Percentiles rank a stretch among this genome's conserved stretches.
phyloP scores from a whole-genome alignment of 2,888 invertebrate species.

The Gnatocerus cornutus region DNA sequence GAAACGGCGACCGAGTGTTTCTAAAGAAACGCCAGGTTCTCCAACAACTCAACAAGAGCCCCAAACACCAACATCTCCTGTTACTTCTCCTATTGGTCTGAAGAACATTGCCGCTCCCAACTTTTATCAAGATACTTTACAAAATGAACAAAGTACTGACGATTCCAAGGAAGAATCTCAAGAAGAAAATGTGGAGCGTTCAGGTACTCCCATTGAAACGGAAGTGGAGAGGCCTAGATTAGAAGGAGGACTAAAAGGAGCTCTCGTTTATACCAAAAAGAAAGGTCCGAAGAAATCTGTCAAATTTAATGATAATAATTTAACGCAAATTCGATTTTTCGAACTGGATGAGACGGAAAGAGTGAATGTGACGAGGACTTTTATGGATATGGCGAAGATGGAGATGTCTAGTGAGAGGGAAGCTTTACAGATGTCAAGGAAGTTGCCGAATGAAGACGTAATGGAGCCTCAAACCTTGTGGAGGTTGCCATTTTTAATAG shows the following conservation, averaged over 20 bases:
- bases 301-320: conserved; percentile 85
- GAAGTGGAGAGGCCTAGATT: conserved; percentile 60
- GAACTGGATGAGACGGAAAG: conserved; percentile 97
- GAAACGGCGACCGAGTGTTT: conserved; percentile 82
- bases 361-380: conserved; percentile 93
- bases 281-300: conserved; percentile 85
- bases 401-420: conserved; percentile 91
- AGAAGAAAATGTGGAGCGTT: conserved; percentile 70
- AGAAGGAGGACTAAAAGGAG: conserved; percentile 80
- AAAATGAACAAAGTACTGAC: conserved; percentile 68
- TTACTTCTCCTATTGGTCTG: conserved; percentile 66
- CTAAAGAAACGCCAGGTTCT: conserved; percentile 75
- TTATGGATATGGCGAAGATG: conserved; percentile 92
- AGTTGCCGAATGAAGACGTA: conserved; percentile 82
- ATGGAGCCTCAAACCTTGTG: conserved; percentile 90
- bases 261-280: conserved; percentile 82
- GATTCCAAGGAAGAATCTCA: conserved; percentile 64
- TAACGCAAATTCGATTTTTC: conserved; percentile 91
- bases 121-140: conserved; percentile 94
- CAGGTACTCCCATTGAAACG: conserved; percentile 51
- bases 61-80: conserved; percentile 61
- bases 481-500: conserved; percentile 82
- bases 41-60: conserved; percentile 62
- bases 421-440: conserved; percentile 84
- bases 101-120: conserved; percentile 76